Base-by-base conservation (phyloP, 2,113 vertebrate species). In the Xenopus laevis region DNA sequence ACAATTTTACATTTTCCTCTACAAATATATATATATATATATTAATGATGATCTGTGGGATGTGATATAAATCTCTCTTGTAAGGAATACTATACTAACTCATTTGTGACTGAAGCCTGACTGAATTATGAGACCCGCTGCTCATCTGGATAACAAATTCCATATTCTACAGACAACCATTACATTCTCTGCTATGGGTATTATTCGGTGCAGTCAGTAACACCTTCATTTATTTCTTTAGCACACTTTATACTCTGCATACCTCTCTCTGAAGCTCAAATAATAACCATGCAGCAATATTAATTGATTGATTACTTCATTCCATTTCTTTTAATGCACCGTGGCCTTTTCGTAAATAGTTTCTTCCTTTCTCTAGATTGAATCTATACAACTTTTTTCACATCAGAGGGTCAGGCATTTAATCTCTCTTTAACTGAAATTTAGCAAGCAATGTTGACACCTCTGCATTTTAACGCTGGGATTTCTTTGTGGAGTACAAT, bases 361-460 rank as follows among this genome's bases (percentile, higher is more conserved):
- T 44, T 65, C 4, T 46, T 90, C 89, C 91, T 85, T 85, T 88
- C 87, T 85, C 83, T 86, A 90, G 85, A 85, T 90, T 88, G 89
- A 92, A 92, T 94, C 90, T 93, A 79, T 73, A 76, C 81, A 89
- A 89, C 86, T 91, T 94, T 27, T 27, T 92, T 91, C 90, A 86
- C 82, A 83, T 90, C 90, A 80, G 87, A 85, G 90, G 91, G 94
- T 88, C 84, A 79, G 72, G 84, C 81, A 85, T 92, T 90, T 98
- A 95, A 96, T 98, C 95, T 91, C 87, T 95, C 93, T 95, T 97
- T 95, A 96, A 92, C 93, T 88, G 89, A 92, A 96, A 94, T 95
- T 94, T 95, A 94, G 93, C 94, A 91, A 88, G 90, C 87, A 82
- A 87, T 89, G 91, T 95, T 92, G 93, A 96, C 90, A 94, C 91